Percentiles rank a stretch among this genome's conserved stretches.
These are phyloP conservation scores for Macrotrachela quadricornifera DNA, from an alignment of 1,140 invertebrate genomes.

Conservation along the genomic window DNA sequence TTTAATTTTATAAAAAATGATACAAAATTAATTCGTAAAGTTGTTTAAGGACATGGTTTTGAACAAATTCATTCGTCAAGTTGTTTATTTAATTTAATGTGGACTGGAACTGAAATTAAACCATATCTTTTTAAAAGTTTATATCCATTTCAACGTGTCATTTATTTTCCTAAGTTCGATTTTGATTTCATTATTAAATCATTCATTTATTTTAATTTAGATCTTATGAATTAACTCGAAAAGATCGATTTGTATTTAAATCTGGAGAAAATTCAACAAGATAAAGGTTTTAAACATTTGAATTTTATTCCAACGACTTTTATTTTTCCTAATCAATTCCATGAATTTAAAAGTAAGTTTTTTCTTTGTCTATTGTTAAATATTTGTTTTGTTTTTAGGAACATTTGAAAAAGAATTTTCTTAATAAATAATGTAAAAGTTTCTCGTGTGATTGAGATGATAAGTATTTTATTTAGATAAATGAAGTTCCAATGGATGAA, in stretches of 20 bases:
- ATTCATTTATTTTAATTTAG: slow-evolving; percentile 17
- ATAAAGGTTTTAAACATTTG: slow-evolving; percentile 56
- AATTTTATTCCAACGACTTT: slow-evolving; percentile 78
- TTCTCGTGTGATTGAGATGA: neutral
- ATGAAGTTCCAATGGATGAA: slow-evolving; percentile 69
- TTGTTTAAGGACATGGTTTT: slow-evolving; percentile 25
- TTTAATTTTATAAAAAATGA: slow-evolving; percentile 29
- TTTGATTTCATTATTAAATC: slow-evolving; percentile 19
- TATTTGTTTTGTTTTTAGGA: slow-evolving; percentile 17
- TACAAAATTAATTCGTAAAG: slow-evolving; percentile 23
- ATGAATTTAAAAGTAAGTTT: slow-evolving; percentile 30
- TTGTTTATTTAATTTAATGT: slow-evolving; percentile 60
- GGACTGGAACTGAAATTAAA: slow-evolving; percentile 73
- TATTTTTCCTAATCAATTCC: slow-evolving; percentile 58
- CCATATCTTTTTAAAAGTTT: slow-evolving; percentile 56
- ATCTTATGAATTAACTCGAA: slow-evolving; percentile 43
- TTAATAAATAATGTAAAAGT: slow-evolving; percentile 44
- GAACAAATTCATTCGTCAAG: slow-evolving; percentile 33
- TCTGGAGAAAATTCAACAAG: slow-evolving; percentile 53
- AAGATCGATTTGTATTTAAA: slow-evolving; percentile 33
- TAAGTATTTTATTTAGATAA: slow-evolving; percentile 39
- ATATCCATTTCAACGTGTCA: slow-evolving; percentile 62
- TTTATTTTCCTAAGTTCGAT: slow-evolving; percentile 83
- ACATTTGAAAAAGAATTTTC: slow-evolving; percentile 50
- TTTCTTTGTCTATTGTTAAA: neutral